Evolutionary conservation across 1,140 invertebrate species (phyloP), one percentile per base, ranked within the genome.

Genomic region (Drosophila simulans): DNA sequence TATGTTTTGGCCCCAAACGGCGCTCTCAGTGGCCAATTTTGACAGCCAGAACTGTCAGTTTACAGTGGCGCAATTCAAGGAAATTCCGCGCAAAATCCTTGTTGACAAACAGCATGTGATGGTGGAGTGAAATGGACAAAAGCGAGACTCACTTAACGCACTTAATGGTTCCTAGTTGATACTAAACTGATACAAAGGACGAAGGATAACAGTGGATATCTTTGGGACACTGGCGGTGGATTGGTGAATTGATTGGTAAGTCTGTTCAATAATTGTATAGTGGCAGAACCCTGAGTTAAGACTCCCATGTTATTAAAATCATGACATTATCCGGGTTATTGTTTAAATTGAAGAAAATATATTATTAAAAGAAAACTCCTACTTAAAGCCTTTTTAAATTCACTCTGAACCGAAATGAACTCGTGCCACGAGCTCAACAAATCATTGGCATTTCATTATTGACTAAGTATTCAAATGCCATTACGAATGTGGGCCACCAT

Each of bases 1-100:
- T 88, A 88, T 89, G 84, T 88, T 88, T 88, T 88, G 84, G 84
- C 83, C 77, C 82, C 75, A 74, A 82, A 65, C 79, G 78, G 63
- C 65, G 80, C 84, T 88, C 84, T 88, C 80, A 48, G 68, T 73
- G 73, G 68, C 84, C 72, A 84, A 78, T 58, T 90, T 84, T 89
- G 84, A 89, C 84, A 89, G 80, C 25, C 64, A 34, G n/a, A 80
- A 77, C 64, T 89, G 84, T 90, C 84, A 84, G 77, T 76, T 54
- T 25, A 89, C 84, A 89, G 84, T 89, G 85, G 84, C 55, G 13
- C 52, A 54, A 84, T 60, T 63, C 52, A 43, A 10, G 34, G 34
- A 56, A 58, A 55, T 66, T 46, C 37, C n/a, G 8, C 13, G 12
- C 43, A 71, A 57, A 56, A 72, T 52, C 45, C 20, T 15, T 27